Evolutionary conservation across 2,113 vertebrate genomes (phyloP), one percentile per base, ranked within the genome.

Genomic region (Melanostigma gelatinosum): DNA sequence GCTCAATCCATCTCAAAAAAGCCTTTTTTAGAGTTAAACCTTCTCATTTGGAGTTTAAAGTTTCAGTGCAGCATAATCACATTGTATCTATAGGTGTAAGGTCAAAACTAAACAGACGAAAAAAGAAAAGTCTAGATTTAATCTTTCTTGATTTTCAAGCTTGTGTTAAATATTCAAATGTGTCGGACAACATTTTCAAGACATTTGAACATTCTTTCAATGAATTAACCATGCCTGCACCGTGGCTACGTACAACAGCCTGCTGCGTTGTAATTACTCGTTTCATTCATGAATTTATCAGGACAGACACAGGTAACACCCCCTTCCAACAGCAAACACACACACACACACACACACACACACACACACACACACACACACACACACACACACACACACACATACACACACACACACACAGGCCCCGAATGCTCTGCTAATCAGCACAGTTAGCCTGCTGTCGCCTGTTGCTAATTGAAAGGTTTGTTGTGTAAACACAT

Each of bases 401-500:
- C 65, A 48, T 27, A 66, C 42, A 67, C 62, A 65, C 62, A 29
- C 20, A 60, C 63, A 18, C 27, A 62, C 27, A 65, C 72, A 66
- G 6, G 10, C 50, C 50, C 57, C 18, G 63, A 24, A 42, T 8
- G 24, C 66, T 27, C 55, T 79, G 86, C 62, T 79, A 88, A 82
- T 88, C 72, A 88, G 82, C 78, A 27, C 65, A 15, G 79, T 75
- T 71, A 70, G 58, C 72, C 64, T 40, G 55, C 82, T 67, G 75
- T 72, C 48, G 71, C 75, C 79, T 66, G 48, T 11, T 68, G 82
- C 82, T 85, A 85, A 88, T 85, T 85, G 72, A 81, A 66, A 54
- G 62, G 67, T 73, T 79, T 88, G 75, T 82, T 88, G 67, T 82
- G 82, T 82, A 68, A 85, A 87, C 86, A 85, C 42, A 61, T 40